Evolutionary conservation across 1,140 invertebrate species (phyloP).

Genomic region (Andrena cerasifolii): DNA sequence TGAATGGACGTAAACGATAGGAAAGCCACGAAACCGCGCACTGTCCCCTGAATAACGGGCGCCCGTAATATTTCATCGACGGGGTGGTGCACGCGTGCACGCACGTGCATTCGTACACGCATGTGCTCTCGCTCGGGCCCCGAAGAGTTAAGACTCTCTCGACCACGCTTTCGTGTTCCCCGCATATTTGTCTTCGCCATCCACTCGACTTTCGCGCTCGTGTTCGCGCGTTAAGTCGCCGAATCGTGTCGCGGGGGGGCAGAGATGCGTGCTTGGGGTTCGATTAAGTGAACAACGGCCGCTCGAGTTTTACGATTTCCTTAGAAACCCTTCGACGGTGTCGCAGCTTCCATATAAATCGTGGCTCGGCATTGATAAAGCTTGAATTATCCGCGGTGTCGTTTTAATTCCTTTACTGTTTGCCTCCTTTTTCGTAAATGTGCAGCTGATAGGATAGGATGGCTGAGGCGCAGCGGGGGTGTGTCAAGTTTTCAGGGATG

Average conservation of each 20-base stretch:
- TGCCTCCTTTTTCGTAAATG: neutral
- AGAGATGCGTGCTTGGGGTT: constrained; percentile 28
- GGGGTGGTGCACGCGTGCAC: neutral
- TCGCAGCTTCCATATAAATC: constrained; percentile 17
- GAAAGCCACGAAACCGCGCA: constrained; percentile 45
- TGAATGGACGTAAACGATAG: constrained; percentile 30
- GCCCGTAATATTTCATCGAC: constrained; percentile 46
- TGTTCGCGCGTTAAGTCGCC: constrained; percentile 32
- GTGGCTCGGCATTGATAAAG: neutral
- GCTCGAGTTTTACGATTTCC: constrained; percentile 27
- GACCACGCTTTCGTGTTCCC: constrained; percentile 37
- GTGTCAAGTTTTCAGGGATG: no score
- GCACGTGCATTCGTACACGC: constrained; percentile 4
- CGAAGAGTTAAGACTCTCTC: constrained; percentile 46
- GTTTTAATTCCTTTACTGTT: neutral
- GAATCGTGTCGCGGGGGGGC: neutral
- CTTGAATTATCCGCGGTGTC: neutral
- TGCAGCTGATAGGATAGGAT: neutral
- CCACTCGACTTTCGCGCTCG: constrained; percentile 52
- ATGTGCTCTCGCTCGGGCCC: constrained; percentile 22
- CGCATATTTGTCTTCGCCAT: constrained; percentile 55
- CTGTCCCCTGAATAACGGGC: constrained; percentile 5
- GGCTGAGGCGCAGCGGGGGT: no score
- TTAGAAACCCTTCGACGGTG: constrained; percentile 1
- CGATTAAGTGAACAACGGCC: constrained; percentile 42